A percentile compares a stretch with the other conserved stretches of the same genome.
Evolutionary conservation across 2,797 vertebrate genomes (phyloP).

Genomic region (Xerus rutilus): DNA sequence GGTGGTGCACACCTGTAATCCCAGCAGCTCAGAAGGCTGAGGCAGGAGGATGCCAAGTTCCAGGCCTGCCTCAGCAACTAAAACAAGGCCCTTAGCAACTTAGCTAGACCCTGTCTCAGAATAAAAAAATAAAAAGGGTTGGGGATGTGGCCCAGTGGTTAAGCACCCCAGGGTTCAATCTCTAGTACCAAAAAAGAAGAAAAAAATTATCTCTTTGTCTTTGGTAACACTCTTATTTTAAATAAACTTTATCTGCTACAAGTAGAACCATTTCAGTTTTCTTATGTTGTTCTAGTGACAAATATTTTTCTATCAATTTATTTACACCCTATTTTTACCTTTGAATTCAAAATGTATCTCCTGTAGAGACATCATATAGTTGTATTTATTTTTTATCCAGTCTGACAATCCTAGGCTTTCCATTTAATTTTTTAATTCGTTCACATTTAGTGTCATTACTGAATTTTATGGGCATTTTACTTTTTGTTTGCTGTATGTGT

Average conservation of each 20-base stretch:
- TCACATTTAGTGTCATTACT: background rate
- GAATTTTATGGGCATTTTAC: background rate
- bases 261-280: background rate
- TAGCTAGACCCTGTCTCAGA: too few relatives aligned
- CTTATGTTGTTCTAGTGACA: background rate
- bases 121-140: too few relatives aligned
- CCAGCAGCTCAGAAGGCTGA: too few relatives aligned
- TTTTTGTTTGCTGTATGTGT: background rate
- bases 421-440: background rate
- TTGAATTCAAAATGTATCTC: background rate
- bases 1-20: too few relatives aligned
- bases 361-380: background rate
- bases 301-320: background rate
- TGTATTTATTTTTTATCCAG: background rate
- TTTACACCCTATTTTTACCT: background rate
- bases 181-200: too few relatives aligned
- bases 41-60: too few relatives aligned
- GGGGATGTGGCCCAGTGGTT: too few relatives aligned
- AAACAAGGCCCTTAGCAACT: too few relatives aligned
- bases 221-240: background rate
- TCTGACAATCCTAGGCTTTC: background rate
- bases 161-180: too few relatives aligned
- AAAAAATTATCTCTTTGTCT: background rate
- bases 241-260: background rate
- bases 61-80: too few relatives aligned